Percentiles rank a stretch among this genome's conserved stretches.
phyloP scores from a whole-genome alignment of 2,888 invertebrate genomes.

The Gerris lacustris region DNA sequence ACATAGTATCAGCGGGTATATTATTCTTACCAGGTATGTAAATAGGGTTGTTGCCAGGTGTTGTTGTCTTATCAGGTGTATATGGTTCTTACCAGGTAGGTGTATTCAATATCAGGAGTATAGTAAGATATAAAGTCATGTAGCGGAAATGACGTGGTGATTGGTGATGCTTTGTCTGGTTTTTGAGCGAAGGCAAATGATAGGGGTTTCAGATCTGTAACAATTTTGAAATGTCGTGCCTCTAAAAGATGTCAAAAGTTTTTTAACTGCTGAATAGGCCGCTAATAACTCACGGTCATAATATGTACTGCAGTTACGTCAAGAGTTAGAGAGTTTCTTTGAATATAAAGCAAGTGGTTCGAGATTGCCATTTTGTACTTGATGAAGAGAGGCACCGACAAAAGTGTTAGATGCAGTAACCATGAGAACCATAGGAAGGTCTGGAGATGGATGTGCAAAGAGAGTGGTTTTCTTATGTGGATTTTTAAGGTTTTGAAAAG shows the following conservation, averaged over 20 bases:
- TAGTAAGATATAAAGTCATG: no score
- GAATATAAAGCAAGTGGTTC: not conserved
- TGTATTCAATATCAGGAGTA: no score
- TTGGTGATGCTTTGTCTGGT: no score
- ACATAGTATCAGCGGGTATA: no score
- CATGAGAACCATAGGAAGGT: slow-evolving; percentile 12
- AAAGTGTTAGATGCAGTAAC: slow-evolving; percentile 13
- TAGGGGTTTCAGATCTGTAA: no score
- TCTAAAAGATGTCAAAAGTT: not conserved
- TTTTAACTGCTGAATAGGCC: not conserved
- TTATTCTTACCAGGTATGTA: no score
- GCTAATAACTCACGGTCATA: not conserved
- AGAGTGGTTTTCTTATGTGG: slow-evolving; percentile 18
- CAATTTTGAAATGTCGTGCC: not conserved
- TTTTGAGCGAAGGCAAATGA: no score
- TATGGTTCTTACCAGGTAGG: no score
- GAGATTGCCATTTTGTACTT: slow-evolving; percentile 7
- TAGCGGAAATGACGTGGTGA: no score
- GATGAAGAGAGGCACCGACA: slow-evolving; percentile 19
- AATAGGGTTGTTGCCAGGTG: no score
- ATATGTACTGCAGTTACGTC: not conserved
- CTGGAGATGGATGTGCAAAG: slow-evolving; percentile 22
- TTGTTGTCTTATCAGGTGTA: no score
- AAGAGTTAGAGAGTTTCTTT: not conserved
- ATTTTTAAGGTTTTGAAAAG: slow-evolving; percentile 26